Evolutionary conservation across 2,888 invertebrate species (phyloP).

Genomic region (Fabriciana adippe): DNA sequence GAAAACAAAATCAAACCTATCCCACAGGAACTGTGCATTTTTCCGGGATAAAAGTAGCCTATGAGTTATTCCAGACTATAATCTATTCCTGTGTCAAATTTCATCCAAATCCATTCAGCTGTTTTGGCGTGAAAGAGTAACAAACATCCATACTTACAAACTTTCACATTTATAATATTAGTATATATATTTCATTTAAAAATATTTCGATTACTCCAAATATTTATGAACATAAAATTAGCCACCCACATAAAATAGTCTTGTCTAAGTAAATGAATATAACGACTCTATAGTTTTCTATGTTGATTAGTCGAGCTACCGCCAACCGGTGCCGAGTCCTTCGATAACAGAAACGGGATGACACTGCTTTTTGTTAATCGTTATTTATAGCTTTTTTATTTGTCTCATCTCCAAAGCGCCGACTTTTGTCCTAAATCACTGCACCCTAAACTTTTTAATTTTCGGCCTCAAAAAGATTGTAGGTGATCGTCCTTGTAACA

Average conservation of each 20-base stretch:
- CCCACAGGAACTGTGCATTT: no score
- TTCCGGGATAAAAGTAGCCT: no score
- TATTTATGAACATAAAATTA: no score
- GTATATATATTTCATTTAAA: no score
- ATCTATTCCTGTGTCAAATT: no score
- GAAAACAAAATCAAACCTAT: no score
- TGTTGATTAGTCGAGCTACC: conserved; percentile 55
- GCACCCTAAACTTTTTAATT: conserved; percentile 55
- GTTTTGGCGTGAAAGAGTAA: no score
- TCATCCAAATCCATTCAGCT: no score
- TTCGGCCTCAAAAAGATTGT: conserved; percentile 45
- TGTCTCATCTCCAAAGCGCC: conserved; percentile 53
- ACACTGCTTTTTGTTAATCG: conserved; percentile 80
- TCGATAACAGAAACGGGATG: conserved; percentile 76
- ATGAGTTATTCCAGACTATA: no score
- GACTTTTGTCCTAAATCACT: conserved; percentile 70
- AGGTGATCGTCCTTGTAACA: conserved; percentile 32
- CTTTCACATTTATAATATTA: no score
- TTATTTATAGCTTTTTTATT: conserved; percentile 77
- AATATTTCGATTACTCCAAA: no score
- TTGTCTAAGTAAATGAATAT: neutral
- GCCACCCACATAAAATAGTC: neutral
- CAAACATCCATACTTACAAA: no score
- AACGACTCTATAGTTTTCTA: conserved; percentile 52
- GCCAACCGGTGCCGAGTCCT: conserved; percentile 46